A percentile compares a stretch with the other conserved stretches of the same genome.
Conservation (phyloP, 2,113 vertebrate genomes). For the Cygnus atratus region DNA sequence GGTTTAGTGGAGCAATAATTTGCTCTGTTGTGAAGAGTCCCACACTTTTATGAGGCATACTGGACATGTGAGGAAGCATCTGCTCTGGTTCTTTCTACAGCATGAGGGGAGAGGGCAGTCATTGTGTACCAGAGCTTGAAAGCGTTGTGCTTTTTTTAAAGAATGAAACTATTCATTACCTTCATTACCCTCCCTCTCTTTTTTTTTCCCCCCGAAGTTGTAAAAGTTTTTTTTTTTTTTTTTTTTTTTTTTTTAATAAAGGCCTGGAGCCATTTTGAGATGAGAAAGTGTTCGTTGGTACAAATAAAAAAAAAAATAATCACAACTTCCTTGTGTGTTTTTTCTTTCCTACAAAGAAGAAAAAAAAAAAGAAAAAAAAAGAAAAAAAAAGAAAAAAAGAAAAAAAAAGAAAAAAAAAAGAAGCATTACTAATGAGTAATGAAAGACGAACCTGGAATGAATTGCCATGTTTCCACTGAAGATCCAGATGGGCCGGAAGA, state of each 20-base stretch:
- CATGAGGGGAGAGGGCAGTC: not conserved
- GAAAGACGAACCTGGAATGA: conserved; percentile 18
- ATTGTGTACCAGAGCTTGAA: not conserved
- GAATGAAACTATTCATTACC: not conserved
- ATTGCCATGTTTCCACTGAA: not conserved
- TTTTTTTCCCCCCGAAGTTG: not conserved
- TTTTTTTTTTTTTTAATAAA: not conserved
- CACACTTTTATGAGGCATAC: not conserved
- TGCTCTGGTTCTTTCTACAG: not conserved
- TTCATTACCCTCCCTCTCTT: not conserved
- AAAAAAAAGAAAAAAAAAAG: not conserved
- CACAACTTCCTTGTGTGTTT: not conserved
- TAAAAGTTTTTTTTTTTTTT: not conserved
- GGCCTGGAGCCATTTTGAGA: not conserved
- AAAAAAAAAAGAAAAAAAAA: no score
- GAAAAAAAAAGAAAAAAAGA: no score
- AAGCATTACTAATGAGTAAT: not conserved
- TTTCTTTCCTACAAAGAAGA: not conserved
- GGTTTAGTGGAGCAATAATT: not conserved
- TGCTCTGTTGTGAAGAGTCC: not conserved
- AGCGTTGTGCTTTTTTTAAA: not conserved
- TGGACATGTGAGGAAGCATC: not conserved
- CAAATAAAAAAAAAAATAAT: not conserved
- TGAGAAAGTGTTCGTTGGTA: not conserved
- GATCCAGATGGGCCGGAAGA: conserved; percentile 12